Conservation (phyloP, 2,888 invertebrate species). For the Idaea straminata region DNA sequence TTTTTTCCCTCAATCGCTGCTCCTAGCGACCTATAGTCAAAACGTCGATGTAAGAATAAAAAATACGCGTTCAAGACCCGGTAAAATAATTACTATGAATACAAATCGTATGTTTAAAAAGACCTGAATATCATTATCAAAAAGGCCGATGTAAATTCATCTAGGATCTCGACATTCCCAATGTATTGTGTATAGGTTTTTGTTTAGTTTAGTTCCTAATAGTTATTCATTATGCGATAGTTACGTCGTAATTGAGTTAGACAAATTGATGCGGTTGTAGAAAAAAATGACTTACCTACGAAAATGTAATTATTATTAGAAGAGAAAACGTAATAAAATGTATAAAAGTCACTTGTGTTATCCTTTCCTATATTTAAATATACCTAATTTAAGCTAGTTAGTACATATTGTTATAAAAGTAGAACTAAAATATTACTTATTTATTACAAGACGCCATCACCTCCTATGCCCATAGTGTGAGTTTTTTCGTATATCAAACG, state of each 20-base stretch:
- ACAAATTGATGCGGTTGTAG: conserved; percentile 25
- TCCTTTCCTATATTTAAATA: neutral
- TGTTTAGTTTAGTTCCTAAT: conserved; percentile 44
- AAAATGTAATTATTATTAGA: conserved; percentile 14
- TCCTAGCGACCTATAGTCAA: no score
- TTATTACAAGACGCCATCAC: no score
- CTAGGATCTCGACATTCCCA: conserved; percentile 73
- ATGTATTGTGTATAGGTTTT: conserved; percentile 48
- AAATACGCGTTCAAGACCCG: no score
- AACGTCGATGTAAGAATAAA: no score
- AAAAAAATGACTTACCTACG: conserved; percentile 16
- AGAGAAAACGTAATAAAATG: conserved; percentile 13
- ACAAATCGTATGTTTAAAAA: neutral
- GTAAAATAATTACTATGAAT: no score
- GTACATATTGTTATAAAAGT: no score
- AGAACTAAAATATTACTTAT: no score
- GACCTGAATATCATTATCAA: neutral
- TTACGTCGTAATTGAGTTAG: conserved; percentile 25
- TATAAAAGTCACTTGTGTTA: conserved; percentile 5
- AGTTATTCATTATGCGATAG: conserved; percentile 42
- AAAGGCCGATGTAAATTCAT: conserved; percentile 35
- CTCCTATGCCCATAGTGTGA: no score
- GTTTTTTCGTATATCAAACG: no score
- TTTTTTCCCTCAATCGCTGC: no score
- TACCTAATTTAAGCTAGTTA: neutral